These are phyloP conservation scores for Caenorhabditis becei DNA, from an alignment of 2,888 invertebrate species.

Conservation along the genomic window DNA sequence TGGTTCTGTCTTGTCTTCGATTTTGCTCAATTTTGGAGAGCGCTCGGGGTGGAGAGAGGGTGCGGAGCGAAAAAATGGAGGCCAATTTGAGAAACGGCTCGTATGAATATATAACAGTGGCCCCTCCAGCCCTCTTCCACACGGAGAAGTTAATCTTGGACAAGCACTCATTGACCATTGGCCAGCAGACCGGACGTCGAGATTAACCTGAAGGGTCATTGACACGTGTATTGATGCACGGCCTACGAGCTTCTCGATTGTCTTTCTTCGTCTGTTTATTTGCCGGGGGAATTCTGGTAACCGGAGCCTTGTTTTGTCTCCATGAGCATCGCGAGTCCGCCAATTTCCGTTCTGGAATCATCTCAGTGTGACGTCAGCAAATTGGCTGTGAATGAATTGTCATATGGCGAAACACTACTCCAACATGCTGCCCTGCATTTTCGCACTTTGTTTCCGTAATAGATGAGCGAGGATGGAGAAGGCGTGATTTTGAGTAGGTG, in stretches of 20 bases:
- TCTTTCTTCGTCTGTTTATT: constrained; percentile 54
- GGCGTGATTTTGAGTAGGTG: constrained; percentile 61
- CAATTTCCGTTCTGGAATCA: constrained; percentile 54
- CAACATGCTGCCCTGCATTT: neutral
- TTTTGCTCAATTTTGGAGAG: constrained; percentile 43
- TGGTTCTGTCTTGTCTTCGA: constrained; percentile 40
- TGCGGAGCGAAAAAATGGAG: constrained; percentile 32
- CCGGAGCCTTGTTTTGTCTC: constrained; percentile 37
- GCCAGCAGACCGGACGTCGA: constrained; percentile 37
- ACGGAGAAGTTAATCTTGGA: constrained; percentile 55
- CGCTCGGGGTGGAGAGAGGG: constrained; percentile 10
- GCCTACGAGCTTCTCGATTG: constrained; percentile 43
- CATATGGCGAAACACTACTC: neutral
- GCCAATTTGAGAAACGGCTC: constrained; percentile 55
- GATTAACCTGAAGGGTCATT: constrained; percentile 58
- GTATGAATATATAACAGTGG: constrained; percentile 57
- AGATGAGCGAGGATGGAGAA: constrained; percentile 14
- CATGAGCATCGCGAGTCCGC: constrained; percentile 18
- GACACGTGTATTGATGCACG: constrained; percentile 51
- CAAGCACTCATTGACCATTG: constrained; percentile 60
- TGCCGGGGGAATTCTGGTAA: constrained; percentile 36
- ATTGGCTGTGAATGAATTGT: constrained; percentile 31
- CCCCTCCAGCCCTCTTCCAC: neutral
- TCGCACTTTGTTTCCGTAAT: constrained; percentile 47
- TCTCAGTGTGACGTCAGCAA: constrained; percentile 31